Evolutionary conservation across 2,113 vertebrate genomes (phyloP).

Genomic region (Psittacula cyanocephala): DNA sequence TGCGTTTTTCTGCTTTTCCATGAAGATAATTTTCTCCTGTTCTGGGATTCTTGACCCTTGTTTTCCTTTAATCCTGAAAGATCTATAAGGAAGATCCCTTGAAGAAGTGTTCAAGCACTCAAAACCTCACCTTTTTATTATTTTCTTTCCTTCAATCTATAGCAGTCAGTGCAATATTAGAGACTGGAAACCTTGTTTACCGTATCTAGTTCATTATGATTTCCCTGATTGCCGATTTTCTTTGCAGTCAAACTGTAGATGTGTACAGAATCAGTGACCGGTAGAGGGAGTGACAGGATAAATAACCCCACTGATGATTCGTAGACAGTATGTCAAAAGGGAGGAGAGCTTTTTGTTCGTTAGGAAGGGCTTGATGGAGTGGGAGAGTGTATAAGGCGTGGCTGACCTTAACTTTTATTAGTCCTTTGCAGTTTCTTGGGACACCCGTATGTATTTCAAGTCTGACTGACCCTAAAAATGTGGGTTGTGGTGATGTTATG

Average conservation of each 20-base stretch:
- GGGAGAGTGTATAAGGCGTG: not conserved
- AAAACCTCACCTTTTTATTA: not conserved
- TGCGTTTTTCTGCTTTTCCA: not conserved
- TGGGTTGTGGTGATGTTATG: not conserved
- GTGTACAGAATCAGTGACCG: not conserved
- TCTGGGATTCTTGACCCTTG: not conserved
- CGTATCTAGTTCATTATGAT: not conserved
- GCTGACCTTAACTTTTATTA: not conserved
- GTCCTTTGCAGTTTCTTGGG: not conserved
- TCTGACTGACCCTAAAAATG: not conserved
- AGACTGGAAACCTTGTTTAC: not conserved
- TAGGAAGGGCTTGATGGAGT: not conserved
- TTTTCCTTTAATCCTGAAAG: not conserved
- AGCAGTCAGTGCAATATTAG: not conserved
- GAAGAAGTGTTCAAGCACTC: not conserved
- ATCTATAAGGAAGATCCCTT: not conserved
- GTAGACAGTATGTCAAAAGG: not conserved
- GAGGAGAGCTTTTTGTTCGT: not conserved
- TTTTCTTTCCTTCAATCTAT: not conserved
- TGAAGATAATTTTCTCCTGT: not conserved
- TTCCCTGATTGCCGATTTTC: not conserved
- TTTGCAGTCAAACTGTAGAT: not conserved
- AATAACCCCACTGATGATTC: not conserved
- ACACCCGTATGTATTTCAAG: not conserved
- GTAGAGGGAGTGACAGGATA: constrained; percentile 45